These are phyloP conservation scores for Druceiella hillmani DNA, from an alignment of 2,888 invertebrate genomes.

Conservation along the genomic window DNA sequence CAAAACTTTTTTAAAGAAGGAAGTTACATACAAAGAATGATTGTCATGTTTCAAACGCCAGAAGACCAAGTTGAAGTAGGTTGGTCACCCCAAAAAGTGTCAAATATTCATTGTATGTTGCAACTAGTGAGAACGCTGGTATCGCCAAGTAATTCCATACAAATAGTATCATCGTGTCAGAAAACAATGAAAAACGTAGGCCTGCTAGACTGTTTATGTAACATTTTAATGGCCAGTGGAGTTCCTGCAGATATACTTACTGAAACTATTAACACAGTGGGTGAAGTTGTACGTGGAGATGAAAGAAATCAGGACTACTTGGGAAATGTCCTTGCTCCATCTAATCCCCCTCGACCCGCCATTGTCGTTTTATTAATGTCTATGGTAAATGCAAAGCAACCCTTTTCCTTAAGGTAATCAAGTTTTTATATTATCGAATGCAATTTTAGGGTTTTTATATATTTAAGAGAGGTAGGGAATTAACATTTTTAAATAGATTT, in stretches of 20 bases:
- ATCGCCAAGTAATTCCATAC: slow-evolving; percentile 87
- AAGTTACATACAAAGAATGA: slow-evolving; percentile 85
- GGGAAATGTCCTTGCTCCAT: slow-evolving; percentile 85
- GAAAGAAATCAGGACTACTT: slow-evolving; percentile 88
- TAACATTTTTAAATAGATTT: no score
- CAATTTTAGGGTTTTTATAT: no score
- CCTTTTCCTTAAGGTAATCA: slow-evolving; percentile 58
- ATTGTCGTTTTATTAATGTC: slow-evolving; percentile 94
- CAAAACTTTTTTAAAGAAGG: slow-evolving; percentile 99
- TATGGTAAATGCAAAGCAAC: slow-evolving; percentile 98
- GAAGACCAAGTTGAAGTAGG: slow-evolving; percentile 65
- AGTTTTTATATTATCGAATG: neutral
- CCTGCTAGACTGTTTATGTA: slow-evolving; percentile 75
- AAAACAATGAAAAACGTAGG: slow-evolving; percentile 82
- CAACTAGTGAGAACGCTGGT: slow-evolving; percentile 88
- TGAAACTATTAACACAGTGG: slow-evolving; percentile 93
- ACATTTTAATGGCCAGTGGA: slow-evolving; percentile 91
- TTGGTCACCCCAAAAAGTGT: slow-evolving; percentile 92
- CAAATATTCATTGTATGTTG: slow-evolving; percentile 89
- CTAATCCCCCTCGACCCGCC: slow-evolving; percentile 88
- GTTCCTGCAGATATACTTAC: slow-evolving; percentile 95
- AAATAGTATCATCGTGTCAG: slow-evolving; percentile 78
- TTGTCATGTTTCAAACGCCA: slow-evolving; percentile 81
- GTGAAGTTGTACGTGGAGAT: slow-evolving; percentile 90
- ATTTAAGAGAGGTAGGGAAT: no score